Base-by-base conservation (phyloP, 37 sponge, comb jelly and placozoan species). In the Hexactinellida sp. region DNA sequence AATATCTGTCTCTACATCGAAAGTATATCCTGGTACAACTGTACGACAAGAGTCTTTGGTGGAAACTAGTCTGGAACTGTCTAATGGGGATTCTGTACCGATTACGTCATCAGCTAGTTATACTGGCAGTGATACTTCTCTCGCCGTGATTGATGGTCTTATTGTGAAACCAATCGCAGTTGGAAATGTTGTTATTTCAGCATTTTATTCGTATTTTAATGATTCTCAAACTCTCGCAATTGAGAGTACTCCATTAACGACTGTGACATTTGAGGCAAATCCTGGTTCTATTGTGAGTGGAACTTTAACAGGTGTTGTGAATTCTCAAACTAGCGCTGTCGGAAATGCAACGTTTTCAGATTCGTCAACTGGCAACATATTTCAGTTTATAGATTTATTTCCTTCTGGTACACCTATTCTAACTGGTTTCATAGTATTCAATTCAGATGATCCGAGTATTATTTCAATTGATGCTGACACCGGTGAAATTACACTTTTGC, bases 21-120 rank as follows among this genome's bases (percentile, higher is more conserved):
- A 63, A 36, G 71, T 30, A 35, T 88, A 89, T 37, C 89, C 85
- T 25, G n/a, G 35, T 24, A 93, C 91, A 0, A 36, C 84, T 0
- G 0, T 86, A 24, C 52, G 71, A 3, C 89, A 90, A 47, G 51
- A 85, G 36, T 87, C 87, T 36, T 24, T 36, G 32, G 3, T 63
- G 34, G 30, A 23, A 25, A 63, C 76, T 7, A 63, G 30, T 25
- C 30, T 63, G 30, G 76, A 25, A 21, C 76, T 63, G 3, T 32
- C 32, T 10, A 63, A 63, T n/a, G 30, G 76, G 5, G 76, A 63
- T 28, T 7, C 3, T 3, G 13, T 63, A 25, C 76, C 30, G 30
- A 63, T 63, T n/a, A 63, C 76, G 3, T 23, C 76, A 63, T 21
- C 3, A 3, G 76, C 32, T 63, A 63, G 19, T 25, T n/a, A 63